A percentile compares a stretch with the other conserved stretches of the same genome.
Conservation (phyloP, 2,113 vertebrate species). For the Rattus norvegicus region DNA sequence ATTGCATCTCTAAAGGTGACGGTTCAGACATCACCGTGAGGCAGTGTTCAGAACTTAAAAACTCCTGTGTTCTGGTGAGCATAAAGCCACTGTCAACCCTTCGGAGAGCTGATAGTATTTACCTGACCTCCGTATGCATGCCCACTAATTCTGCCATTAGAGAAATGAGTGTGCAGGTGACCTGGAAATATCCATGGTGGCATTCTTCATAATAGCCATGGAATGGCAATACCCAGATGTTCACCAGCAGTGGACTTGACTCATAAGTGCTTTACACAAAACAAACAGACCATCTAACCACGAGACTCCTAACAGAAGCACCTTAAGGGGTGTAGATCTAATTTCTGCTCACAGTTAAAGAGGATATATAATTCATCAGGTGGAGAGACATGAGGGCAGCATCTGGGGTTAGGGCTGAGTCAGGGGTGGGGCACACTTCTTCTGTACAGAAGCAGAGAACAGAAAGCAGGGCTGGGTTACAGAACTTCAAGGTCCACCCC, state of each 20-base stretch:
- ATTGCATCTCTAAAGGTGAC: neutral
- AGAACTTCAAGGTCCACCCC: neutral
- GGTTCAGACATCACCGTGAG: neutral
- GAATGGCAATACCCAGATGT: neutral
- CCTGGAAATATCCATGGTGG: neutral
- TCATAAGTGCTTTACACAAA: neutral
- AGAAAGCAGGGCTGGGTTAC: neutral
- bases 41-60: neutral
- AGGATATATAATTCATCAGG: neutral
- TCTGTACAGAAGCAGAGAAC: neutral
- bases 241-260: neutral
- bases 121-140: neutral
- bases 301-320: neutral
- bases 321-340: neutral
- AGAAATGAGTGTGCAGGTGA: neutral
- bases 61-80: neutral
- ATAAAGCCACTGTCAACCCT: neutral
- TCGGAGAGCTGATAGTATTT: neutral
- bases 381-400: neutral
- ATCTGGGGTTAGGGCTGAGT: neutral
- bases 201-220: neutral
- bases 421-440: fast-evolving
- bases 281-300: neutral
- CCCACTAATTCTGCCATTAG: neutral
- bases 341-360: neutral